These are phyloP conservation scores for Bufo gargarizans DNA, from an alignment of 2,113 vertebrate species.

Conservation along the genomic window DNA sequence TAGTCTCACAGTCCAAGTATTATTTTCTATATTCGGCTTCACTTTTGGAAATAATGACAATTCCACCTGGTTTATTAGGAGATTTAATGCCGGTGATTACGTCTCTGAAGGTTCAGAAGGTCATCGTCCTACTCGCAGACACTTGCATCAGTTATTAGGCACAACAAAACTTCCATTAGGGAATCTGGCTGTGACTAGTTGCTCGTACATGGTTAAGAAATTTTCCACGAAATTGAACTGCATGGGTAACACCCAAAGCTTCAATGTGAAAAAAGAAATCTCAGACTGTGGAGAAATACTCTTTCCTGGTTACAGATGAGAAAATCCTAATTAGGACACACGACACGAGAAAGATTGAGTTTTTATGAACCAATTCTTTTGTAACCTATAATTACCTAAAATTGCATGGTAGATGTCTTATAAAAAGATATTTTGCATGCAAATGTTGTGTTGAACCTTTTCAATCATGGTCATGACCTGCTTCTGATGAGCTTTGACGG, in stretches of 20 bases:
- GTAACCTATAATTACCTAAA: background rate
- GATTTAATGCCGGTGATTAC: background rate
- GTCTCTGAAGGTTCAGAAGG: constrained; percentile 20
- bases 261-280: background rate
- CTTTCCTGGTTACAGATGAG: constrained; percentile 6
- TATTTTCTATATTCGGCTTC: background rate
- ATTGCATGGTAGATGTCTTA: background rate
- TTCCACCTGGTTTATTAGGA: constrained; percentile 1
- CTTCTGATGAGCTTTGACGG: background rate
- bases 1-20: background rate
- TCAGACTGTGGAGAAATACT: constrained; percentile 9
- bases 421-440: background rate
- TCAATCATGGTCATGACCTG: background rate
- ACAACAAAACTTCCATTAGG: constrained; percentile 17
- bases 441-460: background rate
- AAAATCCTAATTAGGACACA: constrained; percentile 30
- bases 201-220: constrained; percentile 24
- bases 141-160: background rate
- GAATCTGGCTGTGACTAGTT: constrained; percentile 29
- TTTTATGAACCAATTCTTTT: background rate
- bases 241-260: background rate
- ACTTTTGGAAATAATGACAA: constrained; percentile 14
- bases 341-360: background rate
- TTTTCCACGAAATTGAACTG: constrained; percentile 46
- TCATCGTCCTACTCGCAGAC: constrained; percentile 2